phyloP scores from a whole-genome alignment of 2,797 vertebrate species.

The Allenopithecus nigroviridis region DNA sequence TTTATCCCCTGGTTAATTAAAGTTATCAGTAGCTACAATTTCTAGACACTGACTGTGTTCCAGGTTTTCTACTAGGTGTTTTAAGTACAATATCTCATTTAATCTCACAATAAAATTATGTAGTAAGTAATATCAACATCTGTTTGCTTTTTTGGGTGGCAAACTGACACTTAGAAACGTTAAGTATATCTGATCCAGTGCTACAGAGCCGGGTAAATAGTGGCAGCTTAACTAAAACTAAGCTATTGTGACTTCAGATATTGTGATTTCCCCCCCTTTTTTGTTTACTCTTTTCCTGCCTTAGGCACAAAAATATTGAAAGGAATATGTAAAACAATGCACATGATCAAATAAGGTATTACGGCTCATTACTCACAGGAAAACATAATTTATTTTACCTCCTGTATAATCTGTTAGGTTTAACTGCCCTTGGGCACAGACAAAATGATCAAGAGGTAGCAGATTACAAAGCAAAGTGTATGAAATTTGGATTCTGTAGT shows the following conservation, averaged over 20 bases:
- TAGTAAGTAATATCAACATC: neutral
- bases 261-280: neutral
- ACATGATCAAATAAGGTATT: neutral
- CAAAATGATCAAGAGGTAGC: neutral
- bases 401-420: neutral
- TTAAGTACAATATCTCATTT: neutral
- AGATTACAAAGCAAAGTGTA: neutral
- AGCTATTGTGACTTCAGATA: neutral
- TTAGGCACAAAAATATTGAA: neutral
- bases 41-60: neutral
- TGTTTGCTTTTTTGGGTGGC: neutral
- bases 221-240: neutral
- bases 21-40: neutral
- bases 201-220: neutral
- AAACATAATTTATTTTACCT: neutral
- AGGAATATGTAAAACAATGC: neutral
- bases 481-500: neutral
- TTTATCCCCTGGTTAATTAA: neutral
- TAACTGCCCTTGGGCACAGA: neutral
- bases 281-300: neutral
- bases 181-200: neutral
- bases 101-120: neutral
- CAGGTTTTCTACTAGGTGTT: neutral
- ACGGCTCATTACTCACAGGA: neutral
- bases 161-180: neutral